Conservation (phyloP, 2,797 vertebrate genomes). For the Lepus oiostolus region DNA sequence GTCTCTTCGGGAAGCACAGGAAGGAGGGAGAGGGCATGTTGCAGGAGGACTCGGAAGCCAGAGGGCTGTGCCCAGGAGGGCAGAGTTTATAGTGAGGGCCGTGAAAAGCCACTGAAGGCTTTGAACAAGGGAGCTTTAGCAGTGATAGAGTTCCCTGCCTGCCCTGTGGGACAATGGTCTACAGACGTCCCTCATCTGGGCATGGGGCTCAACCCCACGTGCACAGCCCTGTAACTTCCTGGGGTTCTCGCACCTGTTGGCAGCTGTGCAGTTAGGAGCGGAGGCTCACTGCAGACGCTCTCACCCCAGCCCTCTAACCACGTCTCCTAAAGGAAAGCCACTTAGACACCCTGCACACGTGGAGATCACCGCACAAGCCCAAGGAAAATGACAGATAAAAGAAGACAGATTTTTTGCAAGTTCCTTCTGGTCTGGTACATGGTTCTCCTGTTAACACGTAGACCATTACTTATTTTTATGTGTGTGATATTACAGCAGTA, state of each 20-base stretch:
- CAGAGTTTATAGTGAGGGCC: neutral
- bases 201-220: neutral
- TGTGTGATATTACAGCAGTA: neutral
- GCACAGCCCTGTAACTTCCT: neutral
- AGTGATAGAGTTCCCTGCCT: neutral
- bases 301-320: neutral
- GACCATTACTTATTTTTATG: neutral
- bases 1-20: neutral
- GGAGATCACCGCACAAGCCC: neutral
- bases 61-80: neutral
- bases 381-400: slow-evolving; percentile 22
- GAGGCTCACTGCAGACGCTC: neutral
- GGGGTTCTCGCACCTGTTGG: neutral
- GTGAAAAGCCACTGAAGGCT: neutral
- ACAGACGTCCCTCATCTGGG: neutral
- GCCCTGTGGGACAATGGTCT: neutral
- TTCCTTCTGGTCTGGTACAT: neutral
- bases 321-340: slow-evolving; percentile 8
- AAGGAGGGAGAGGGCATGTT: neutral
- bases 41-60: neutral
- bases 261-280: neutral
- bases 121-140: neutral
- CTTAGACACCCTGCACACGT: too few relatives aligned
- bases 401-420: neutral
- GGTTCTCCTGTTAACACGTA: neutral